Evolutionary conservation across 2,888 invertebrate species (phyloP), one percentile per base, ranked within the genome.

Genomic region (Eumerus sabulonum): DNA sequence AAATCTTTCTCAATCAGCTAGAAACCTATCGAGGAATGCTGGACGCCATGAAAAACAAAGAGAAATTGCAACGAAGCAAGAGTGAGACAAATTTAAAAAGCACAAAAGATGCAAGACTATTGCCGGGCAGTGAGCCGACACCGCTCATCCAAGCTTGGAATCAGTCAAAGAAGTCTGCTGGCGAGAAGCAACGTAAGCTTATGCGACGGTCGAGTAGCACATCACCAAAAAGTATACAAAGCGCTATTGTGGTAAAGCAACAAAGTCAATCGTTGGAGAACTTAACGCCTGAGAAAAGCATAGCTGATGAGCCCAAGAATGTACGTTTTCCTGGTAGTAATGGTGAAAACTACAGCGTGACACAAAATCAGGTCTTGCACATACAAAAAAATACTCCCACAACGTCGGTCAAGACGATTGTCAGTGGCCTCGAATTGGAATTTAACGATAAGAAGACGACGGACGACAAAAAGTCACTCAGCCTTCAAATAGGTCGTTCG

Each of bases 1-100:
- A 93, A 59, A 98, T 96, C 86, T 99, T 99, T 90, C 91, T 98
- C 84, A 92, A 94, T 84, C 99, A 99, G 89, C 91, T 99, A 84
- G 96, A 97, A 90, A 98, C 96, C 11, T 99, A 99, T 89, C 95
- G 97, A 90, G 98, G 97, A 74, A 98, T 98, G 86, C 91, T 99
- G 83, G 96, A 96, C 87, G 99, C 99, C 12, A 98, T 97, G 94
- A 96, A 97, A 88, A 97, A 98, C 87, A 94, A 96, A 85, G 96
- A 97, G 86, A 96, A 95, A 88, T 90, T 97, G 84, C 98, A 96
- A 90, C 92, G 97, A 82, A 96, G 97, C 68, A 97, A 97, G 90
- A 98, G 97, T 74, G 97, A 97, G 89, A 97, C 96, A 53, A 96
- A 96, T 89, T 89, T 96, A 64, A 95, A 96, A 88, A 93, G 92